Base-by-base conservation (phyloP, 2,888 invertebrate species). In the Thyatira batis region DNA sequence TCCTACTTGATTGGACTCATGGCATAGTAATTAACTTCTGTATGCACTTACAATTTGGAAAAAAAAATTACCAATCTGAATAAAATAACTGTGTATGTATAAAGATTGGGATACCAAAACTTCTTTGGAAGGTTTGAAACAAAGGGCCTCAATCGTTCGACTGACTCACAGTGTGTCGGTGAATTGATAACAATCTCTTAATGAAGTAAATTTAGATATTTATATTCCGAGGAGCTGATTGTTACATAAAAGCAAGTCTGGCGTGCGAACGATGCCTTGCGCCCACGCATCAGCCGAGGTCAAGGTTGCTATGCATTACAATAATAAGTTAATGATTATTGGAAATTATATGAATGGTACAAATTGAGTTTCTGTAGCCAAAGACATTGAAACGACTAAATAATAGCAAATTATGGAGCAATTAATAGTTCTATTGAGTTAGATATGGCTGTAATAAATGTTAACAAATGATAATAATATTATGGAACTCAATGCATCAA, bases 301-400 rank as follows among this genome's bases (percentile, higher is more conserved):
- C 50, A 50, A 50, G 50, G 50, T 44, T 25, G 50, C 17, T 43
- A 44, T 50, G 13, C 28, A 50, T 50, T 50, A 27, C 43, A 13
- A 23, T 50, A 50, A 50, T 50, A 50, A 50, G 21, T 13, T 39
- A 50, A 50, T 50, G 4, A 21, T 49, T 49, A 23, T 50, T 39
- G n/a, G 11, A 33, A 33, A 45, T 45, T 23, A 45, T 20, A n/a
- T 45, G n/a, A 23, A 39, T 21, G 23, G 10, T 6, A 30, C 27
- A 25, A 48, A 27, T 46, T 3, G 27, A 48, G 28, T 28, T 48
- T 45, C 46, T 43, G 28, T 39, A 8, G 39, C 5, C 3, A 33
- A 39, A n/a, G 17, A 17, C 17, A 39, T 17, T 39, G 17, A 39
- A 39, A 17, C 39, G 8, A 17, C n/a, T n/a, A 17, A 39, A 39